Evolutionary conservation across 2,797 vertebrate genomes (phyloP).

Genomic region (Pangasius mekongensis): DNA sequence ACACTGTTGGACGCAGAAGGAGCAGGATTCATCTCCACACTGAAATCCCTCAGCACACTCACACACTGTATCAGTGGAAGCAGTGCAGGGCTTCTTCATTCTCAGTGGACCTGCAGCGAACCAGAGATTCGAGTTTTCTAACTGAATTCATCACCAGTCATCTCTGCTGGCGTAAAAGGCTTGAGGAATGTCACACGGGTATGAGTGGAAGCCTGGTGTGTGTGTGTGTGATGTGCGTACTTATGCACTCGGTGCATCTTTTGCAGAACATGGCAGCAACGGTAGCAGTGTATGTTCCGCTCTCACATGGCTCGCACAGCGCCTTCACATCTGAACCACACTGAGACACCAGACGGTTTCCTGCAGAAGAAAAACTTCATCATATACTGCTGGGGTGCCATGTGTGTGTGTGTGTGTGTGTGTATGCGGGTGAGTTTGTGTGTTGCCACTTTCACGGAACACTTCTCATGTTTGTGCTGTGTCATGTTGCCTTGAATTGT

Average conservation of each 20-base stretch:
- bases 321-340: slow-evolving; percentile 4
- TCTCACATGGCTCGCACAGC: slow-evolving; percentile 46
- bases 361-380: slow-evolving; percentile 33
- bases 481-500: background rate
- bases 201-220: background rate
- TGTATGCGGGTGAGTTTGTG: background rate
- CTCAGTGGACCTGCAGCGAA: slow-evolving; percentile 21
- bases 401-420: slow-evolving; percentile 6
- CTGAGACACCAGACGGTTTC: background rate
- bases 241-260: slow-evolving; percentile 45
- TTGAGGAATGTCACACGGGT: background rate
- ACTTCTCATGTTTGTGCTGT: background rate
- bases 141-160: background rate
- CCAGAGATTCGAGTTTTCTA: background rate
- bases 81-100: slow-evolving; percentile 43
- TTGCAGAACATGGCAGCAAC: accelerated
- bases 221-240: slow-evolving; percentile 31
- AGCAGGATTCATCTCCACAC: slow-evolving; percentile 42
- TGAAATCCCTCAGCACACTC: slow-evolving; percentile 47
- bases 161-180: background rate
- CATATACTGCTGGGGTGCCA: too few relatives aligned
- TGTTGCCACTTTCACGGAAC: background rate
- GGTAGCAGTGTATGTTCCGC: background rate
- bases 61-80: slow-evolving; percentile 46
- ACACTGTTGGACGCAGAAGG: slow-evolving; percentile 43